Percentiles rank a stretch among this genome's conserved stretches.
Evolutionary conservation across 1,140 invertebrate genomes (phyloP).

Genomic region (Subanguina moxae): DNA sequence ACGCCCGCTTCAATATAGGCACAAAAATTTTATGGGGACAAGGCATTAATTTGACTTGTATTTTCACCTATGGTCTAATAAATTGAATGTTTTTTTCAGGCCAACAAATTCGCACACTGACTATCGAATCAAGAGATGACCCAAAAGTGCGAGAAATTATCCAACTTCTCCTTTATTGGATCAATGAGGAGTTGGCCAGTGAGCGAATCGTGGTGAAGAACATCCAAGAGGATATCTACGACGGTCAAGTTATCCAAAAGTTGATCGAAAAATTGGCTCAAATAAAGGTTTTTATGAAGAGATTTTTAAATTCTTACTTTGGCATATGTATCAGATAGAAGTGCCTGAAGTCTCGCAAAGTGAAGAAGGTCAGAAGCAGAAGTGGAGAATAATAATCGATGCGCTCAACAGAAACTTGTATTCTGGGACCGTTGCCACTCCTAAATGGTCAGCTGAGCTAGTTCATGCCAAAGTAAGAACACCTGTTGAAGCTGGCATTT

Average conservation of each 20-base stretch:
- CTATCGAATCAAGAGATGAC: conserved; percentile 78
- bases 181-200: conserved; percentile 77
- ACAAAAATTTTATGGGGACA: too few species aligned
- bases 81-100: conserved; percentile 39
- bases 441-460: conserved; percentile 90
- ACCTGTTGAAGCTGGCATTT: too few species aligned
- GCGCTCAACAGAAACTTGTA: conserved; percentile 73
- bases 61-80: too few species aligned
- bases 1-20: too few species aligned
- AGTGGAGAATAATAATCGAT: conserved; percentile 80
- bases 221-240: conserved; percentile 93
- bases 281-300: conserved; percentile 41
- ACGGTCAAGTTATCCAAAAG: conserved; percentile 96
- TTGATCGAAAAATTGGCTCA: conserved; percentile 70
- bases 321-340: conserved; percentile 66
- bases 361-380: conserved; percentile 93
- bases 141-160: conserved; percentile 81
- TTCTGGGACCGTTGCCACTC: conserved; percentile 60
- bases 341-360: conserved; percentile 97
- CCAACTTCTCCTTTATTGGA: conserved; percentile 59
- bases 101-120: conserved; percentile 91
- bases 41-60: not conserved
- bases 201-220: conserved; percentile 95
- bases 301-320: conserved; percentile 8
- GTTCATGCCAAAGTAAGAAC: conserved; percentile 52